Conservation (phyloP, 2,113 vertebrate genomes). For the Macquaria australasica region DNA sequence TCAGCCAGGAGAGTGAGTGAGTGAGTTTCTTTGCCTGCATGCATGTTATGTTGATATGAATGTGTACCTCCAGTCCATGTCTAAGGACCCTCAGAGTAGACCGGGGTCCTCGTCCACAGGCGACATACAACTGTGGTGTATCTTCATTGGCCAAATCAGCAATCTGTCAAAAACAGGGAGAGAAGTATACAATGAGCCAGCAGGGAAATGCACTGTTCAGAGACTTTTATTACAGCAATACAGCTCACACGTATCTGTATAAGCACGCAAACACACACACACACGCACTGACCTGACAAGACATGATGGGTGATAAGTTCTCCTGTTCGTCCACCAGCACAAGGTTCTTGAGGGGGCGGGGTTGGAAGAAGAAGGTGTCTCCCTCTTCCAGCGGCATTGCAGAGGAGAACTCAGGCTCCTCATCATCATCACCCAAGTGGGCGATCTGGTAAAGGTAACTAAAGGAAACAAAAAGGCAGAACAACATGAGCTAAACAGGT, state of each 20-base stretch:
- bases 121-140: constrained; percentile 95
- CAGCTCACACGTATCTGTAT: background rate
- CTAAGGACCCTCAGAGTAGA: constrained; percentile 95
- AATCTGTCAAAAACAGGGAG: constrained; percentile 85
- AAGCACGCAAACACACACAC: background rate
- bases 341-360: constrained; percentile 96
- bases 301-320: constrained; percentile 97
- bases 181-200: background rate
- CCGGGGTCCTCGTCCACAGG: constrained; percentile 94
- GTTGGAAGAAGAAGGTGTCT: constrained; percentile 99
- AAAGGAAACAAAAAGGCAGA: background rate
- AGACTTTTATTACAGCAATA: no score
- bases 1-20: constrained; percentile 23
- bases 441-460: constrained; percentile 99
- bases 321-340: constrained; percentile 97
- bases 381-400: constrained; percentile 99
- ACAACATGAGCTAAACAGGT: background rate
- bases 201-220: background rate
- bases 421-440: constrained; percentile 97
- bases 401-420: constrained; percentile 98
- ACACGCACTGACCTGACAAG: constrained; percentile 88
- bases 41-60: background rate
- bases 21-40: background rate
- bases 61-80: constrained; percentile 94
- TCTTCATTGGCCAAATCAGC: constrained; percentile 99